Base-by-base conservation (phyloP, 2,113 vertebrate species). In the Neodontobutis hainanensis region DNA sequence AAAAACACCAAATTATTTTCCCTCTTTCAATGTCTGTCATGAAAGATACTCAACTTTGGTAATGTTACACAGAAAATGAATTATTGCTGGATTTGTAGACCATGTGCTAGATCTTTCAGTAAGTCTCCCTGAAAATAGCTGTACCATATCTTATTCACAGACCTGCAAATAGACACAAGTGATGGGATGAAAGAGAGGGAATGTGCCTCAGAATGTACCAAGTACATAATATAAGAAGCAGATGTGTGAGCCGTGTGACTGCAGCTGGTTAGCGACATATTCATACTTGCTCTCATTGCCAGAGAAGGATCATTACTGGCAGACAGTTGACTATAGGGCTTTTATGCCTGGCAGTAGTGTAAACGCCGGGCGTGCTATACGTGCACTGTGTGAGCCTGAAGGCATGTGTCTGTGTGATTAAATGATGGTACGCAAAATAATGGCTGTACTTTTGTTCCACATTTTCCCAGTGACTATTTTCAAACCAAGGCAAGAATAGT, bases 171-270 rank as follows among this genome's bases (percentile, higher is more conserved):
- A 63, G 45, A 77, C 68, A 65, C 62, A 12, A 68, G 68, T 64
- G 61, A 79, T 47, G 65, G 57, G 72, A 70, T 78, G 60, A 73
- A 81, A 82, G 77, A 47, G 73, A 38, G 79, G 62, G 60, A 84
- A 85, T 75, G 68, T 73, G 72, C 82, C 79, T 89, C 84, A 87
- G 83, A 90, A 82, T 85, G 81, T 86, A 91, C 90, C 59, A 68
- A 92, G 89, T 89, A 92, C 89, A 89, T 88, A 65, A 91, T 88
- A 92, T 92, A 85, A 88, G 76, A 92, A 93, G 89, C 91, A 92
- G 90, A 92, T 91, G 91, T 91, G 84, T 58, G 75, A 79, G 77
- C 67, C 38, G 80, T 88, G 87, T 70, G 85, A 88, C 85, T 92
- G 86, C 85, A 90, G 86, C 89, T 90, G 89, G 85, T 91, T 90